Evolutionary conservation across 2,797 vertebrate species (phyloP), one percentile per base, ranked within the genome.

Genomic region (Oreonectes daqikongensis): DNA sequence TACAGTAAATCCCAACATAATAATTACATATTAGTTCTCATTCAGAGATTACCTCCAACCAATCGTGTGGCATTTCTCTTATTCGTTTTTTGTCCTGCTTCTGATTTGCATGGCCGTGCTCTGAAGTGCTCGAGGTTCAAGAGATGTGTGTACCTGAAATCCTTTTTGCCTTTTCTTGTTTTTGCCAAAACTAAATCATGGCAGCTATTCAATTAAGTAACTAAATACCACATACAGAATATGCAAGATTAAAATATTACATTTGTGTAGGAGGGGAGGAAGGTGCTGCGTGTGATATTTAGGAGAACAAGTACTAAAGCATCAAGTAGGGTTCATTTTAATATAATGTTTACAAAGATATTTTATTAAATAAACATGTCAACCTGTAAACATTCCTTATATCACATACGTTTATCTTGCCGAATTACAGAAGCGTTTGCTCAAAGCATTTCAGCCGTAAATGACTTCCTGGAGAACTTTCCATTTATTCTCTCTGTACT

Each of bases 401-500:
- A 59, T 40, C 20, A 38, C 30, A 10, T n/a, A 35, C 50, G 46
- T 35, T 57, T 66, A 42, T 11, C 50, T 55, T 17, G 38, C 2
- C 30, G 22, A 57, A 57, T 75, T 75, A 67, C 40, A 46, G 35
- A 57, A 61, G 50, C 24, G n/a, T 38, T 66, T 44, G 35, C 18
- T 26, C 48, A 53, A 1, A 10, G 18, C 63, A 55, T 65, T 75
- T 57, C 50, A 32, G 38, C 0, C 2, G 32, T 67, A 46, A 67
- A 75, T 67, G n/a, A 67, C 38, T 32, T 67, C 40, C 53, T 7
- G 2, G 14, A 35, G 38, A 59, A 57, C 38, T 67, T 67, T 67
- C n/a, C 28, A 32, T 81, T 85, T 76, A 55, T 80, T 81, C 71
- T 81, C 81, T 67, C 75, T 55, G 22, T 72, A 46, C 55, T 30